phyloP scores from a whole-genome alignment of 2,888 invertebrate genomes.

The Therioaphis trifolii region DNA sequence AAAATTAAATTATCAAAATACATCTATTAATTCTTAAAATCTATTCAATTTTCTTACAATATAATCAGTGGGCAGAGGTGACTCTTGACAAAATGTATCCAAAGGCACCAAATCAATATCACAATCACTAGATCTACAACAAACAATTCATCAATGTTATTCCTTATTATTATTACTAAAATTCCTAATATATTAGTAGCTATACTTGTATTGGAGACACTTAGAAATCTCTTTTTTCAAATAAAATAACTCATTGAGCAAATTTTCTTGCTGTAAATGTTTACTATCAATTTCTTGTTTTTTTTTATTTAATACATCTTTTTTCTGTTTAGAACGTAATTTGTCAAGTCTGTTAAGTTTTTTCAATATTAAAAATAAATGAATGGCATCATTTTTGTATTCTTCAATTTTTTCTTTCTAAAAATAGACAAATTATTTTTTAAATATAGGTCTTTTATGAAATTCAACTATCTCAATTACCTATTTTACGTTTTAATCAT shows the following conservation, averaged over 20 bases:
- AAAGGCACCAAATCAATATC: slow-evolving; percentile 87
- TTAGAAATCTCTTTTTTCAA: slow-evolving; percentile 94
- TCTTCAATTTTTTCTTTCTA: slow-evolving; percentile 70
- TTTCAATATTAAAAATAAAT: slow-evolving; percentile 85
- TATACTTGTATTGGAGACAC: slow-evolving; percentile 89
- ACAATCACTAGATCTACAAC: slow-evolving; percentile 87
- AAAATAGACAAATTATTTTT: slow-evolving; percentile 16
- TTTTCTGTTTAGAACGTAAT: slow-evolving; percentile 83
- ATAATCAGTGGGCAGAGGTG: slow-evolving; percentile 78
- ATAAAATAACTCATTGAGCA: slow-evolving; percentile 93
- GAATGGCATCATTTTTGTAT: slow-evolving; percentile 78
- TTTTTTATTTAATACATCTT: slow-evolving; percentile 84
- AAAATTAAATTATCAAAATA: background rate
- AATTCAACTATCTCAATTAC: too few species aligned
- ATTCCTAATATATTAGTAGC: slow-evolving; percentile 66
- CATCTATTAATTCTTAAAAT: background rate
- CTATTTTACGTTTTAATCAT: too few species aligned
- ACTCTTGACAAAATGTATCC: slow-evolving; percentile 85
- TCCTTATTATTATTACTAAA: slow-evolving; percentile 24
- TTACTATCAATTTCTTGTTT: slow-evolving; percentile 91
- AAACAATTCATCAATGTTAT: background rate
- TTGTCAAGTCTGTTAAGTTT: slow-evolving; percentile 92
- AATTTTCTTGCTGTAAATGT: slow-evolving; percentile 90
- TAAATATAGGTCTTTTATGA: background rate
- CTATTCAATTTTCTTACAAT: slow-evolving; percentile 71